phyloP scores from a whole-genome alignment of 2,113 vertebrate species.

The Rhadina sibilatrix region DNA sequence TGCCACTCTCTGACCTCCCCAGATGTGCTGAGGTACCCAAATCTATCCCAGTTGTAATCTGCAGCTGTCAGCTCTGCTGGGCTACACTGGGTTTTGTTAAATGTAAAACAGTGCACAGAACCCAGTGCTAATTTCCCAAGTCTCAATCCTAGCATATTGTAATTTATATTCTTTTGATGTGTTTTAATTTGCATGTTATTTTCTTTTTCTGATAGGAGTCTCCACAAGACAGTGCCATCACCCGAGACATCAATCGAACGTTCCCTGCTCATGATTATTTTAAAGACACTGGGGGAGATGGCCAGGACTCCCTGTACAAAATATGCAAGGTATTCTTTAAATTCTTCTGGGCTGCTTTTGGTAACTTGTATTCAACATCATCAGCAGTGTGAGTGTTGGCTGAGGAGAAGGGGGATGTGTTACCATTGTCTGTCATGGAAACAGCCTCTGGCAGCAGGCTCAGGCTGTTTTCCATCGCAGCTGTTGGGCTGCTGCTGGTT shows the following conservation, averaged over 20 bases:
- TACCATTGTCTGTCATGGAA: not conserved
- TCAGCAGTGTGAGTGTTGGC: not conserved
- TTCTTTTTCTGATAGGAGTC: slow-evolving; percentile 81
- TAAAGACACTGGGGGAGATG: slow-evolving; percentile 97
- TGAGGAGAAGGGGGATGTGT: not conserved
- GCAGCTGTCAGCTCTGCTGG: slow-evolving; percentile 15
- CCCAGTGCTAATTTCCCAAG: not conserved
- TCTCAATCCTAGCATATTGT: not conserved
- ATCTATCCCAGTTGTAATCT: not conserved
- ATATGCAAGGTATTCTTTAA: slow-evolving; percentile 92
- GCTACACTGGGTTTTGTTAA: not conserved
- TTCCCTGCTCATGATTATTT: slow-evolving; percentile 99
- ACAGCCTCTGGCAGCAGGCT: not conserved
- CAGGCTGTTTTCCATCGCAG: not conserved
- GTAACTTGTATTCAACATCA: not conserved
- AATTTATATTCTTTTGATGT: not conserved
- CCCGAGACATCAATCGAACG: slow-evolving; percentile 96
- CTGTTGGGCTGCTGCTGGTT: not conserved
- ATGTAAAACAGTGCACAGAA: not conserved
- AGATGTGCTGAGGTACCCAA: not conserved
- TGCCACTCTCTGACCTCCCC: not conserved
- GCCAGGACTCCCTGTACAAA: slow-evolving; percentile 98
- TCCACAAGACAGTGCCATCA: slow-evolving; percentile 98
- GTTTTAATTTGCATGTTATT: not conserved
- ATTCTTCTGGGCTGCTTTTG: not conserved